A percentile compares a stretch with the other conserved stretches of the same genome.
These are phyloP conservation scores for Strix uralensis DNA, from an alignment of 2,113 vertebrate genomes.

Conservation along the genomic window DNA sequence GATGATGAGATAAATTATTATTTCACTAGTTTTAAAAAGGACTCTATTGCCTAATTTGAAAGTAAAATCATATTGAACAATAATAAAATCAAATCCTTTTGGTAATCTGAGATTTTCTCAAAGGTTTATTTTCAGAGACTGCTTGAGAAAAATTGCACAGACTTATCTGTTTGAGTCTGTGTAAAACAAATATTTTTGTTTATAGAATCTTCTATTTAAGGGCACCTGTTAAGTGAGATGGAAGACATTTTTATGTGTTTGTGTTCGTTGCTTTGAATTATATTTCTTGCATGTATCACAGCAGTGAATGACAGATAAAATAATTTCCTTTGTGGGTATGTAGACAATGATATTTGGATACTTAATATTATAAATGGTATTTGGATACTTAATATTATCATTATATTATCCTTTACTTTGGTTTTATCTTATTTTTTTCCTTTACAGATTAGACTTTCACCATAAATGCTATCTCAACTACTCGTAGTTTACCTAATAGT, in stretches of 20 bases:
- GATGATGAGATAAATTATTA: conserved; percentile 31
- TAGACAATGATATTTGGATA: not conserved
- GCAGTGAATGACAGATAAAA: not conserved
- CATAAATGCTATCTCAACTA: not conserved
- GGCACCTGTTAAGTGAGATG: not conserved
- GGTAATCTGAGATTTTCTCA: conserved; percentile 16
- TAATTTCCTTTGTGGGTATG: not conserved
- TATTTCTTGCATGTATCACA: not conserved
- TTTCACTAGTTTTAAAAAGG: not conserved
- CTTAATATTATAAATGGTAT: not conserved
- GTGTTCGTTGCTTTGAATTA: not conserved
- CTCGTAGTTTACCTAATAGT: not conserved
- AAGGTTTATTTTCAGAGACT: not conserved
- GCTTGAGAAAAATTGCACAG: not conserved
- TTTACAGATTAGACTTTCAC: not conserved
- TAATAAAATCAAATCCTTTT: conserved; percentile 29
- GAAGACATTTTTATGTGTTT: not conserved
- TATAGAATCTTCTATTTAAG: not conserved
- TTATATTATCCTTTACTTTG: not conserved
- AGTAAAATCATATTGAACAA: conserved; percentile 22
- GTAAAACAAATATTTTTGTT: not conserved
- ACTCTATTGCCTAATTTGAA: conserved; percentile 19
- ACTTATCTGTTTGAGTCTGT: not conserved
- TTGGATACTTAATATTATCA: not conserved
- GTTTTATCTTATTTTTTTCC: not conserved